A percentile compares a stretch with the other conserved stretches of the same genome.
phyloP scores from a whole-genome alignment of 2,113 vertebrate species.

The Oreochromis tanganicae region DNA sequence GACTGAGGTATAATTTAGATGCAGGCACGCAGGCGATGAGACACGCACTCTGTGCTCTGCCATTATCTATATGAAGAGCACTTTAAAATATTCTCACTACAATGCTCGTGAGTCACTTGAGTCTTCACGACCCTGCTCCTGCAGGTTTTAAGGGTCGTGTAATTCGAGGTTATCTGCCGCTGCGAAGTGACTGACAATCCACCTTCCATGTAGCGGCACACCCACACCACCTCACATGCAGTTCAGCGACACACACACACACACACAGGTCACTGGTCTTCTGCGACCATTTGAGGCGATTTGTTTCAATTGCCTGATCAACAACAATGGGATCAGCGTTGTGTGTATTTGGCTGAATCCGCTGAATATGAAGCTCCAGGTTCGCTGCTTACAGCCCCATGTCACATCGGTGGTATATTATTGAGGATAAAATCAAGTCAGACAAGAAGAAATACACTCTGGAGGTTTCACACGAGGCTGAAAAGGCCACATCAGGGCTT shows the following conservation, averaged over 20 bases:
- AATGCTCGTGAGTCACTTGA: not conserved
- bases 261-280: not conserved
- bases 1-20: not conserved
- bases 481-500: not conserved
- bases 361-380: not conserved
- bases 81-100: not conserved
- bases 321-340: not conserved
- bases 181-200: not conserved
- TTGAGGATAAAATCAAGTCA: not conserved
- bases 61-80: not conserved
- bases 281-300: not conserved
- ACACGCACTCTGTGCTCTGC: not conserved
- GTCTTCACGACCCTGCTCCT: not conserved
- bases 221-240: not conserved
- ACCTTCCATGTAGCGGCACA: not conserved
- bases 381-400: not conserved
- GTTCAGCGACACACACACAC: not conserved
- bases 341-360: not conserved
- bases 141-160: not conserved
- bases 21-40: not conserved
- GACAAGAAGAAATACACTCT: not conserved
- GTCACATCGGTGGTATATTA: not conserved
- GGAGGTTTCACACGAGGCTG: not conserved
- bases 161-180: not conserved
- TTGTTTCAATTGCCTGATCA: not conserved